A percentile compares a stretch with the other conserved stretches of the same genome.
Evolutionary conservation across 1,140 invertebrate genomes (phyloP).

Genomic region (Paraescarpia echinospica): DNA sequence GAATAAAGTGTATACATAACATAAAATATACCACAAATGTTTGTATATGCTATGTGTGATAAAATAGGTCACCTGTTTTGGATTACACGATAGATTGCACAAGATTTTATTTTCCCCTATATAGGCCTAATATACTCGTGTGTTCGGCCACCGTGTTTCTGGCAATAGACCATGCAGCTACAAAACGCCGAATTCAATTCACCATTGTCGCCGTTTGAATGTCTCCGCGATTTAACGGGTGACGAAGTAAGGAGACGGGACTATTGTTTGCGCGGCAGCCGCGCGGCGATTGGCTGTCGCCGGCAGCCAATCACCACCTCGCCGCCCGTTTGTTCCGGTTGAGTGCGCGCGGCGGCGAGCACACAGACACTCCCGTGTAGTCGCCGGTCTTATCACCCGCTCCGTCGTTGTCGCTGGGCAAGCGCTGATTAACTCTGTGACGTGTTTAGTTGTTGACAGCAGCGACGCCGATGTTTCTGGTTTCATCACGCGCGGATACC

Average conservation of each 20-base stretch:
- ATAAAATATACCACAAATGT: not conserved
- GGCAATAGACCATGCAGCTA: not conserved
- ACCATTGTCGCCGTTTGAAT: not conserved
- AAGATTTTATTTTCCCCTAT: not conserved
- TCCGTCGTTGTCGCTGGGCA: not conserved
- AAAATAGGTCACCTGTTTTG: not conserved
- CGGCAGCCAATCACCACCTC: not conserved
- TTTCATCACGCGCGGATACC: not conserved
- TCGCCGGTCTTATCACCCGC: not conserved
- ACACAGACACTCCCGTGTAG: not conserved
- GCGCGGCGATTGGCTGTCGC: not conserved
- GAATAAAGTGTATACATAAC: not conserved
- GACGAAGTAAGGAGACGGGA: not conserved
- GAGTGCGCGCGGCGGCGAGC: not conserved
- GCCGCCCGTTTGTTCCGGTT: constrained; percentile 2
- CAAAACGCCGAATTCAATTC: constrained; percentile 1
- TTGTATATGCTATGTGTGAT: not conserved
- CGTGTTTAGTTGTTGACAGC: not conserved
- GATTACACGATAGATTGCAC: not conserved
- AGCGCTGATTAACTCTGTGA: not conserved
- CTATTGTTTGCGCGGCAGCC: not conserved
- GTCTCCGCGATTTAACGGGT: not conserved
- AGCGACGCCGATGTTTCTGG: not conserved
- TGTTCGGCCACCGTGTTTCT: not conserved
- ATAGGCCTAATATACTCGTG: too few species aligned